Evolutionary conservation across 2,888 invertebrate genomes (phyloP).

Genomic region (Gymnosoma rotundatum): DNA sequence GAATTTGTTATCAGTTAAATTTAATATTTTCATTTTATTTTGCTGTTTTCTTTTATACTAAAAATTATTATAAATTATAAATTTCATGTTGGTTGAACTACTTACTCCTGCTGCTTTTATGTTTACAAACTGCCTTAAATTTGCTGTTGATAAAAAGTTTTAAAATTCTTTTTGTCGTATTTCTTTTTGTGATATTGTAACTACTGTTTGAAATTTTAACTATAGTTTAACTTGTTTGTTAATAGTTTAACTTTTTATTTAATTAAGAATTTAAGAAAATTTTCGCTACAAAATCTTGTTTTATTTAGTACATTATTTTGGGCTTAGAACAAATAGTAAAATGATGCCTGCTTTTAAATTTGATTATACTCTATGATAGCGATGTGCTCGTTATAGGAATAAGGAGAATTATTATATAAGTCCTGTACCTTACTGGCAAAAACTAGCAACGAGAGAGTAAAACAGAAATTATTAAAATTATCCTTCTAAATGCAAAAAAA

Average conservation of each 20-base stretch:
- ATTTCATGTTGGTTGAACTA: neutral
- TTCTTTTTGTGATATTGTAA: neutral
- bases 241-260: neutral
- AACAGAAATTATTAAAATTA: too few species aligned
- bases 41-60: neutral
- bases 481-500: too few species aligned
- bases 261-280: neutral
- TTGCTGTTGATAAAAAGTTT: neutral
- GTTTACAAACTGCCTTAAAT: neutral
- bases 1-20: conserved; percentile 35
- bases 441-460: too few species aligned
- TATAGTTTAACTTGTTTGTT: neutral
- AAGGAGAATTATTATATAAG: too few species aligned
- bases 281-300: neutral
- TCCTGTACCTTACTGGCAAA: too few species aligned
- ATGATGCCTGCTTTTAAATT: too few species aligned
- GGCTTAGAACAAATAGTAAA: neutral
- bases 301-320: neutral
- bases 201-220: neutral
- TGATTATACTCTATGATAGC: too few species aligned
- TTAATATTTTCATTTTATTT: neutral
- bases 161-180: neutral
- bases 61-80: conserved; percentile 11
- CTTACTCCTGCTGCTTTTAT: conserved; percentile 1
- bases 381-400: too few species aligned